phyloP scores from a whole-genome alignment of 2,888 invertebrate genomes.

The Vannuccia rotundouncinata region DNA sequence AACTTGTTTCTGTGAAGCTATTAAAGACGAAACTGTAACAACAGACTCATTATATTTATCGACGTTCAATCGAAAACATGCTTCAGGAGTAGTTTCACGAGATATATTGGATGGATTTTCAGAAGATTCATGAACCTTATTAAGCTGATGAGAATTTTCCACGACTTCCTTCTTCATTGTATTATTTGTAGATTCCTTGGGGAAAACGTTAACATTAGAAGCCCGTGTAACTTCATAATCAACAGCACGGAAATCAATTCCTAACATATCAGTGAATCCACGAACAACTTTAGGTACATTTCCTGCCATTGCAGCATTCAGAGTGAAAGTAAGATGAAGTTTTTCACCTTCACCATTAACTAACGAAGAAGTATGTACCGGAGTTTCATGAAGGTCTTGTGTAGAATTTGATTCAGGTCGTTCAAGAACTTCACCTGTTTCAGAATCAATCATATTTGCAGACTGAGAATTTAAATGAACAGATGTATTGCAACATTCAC shows the following conservation, averaged over 20 bases:
- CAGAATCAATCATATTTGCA: conserved; percentile 4
- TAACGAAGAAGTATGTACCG: background rate
- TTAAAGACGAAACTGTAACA: background rate
- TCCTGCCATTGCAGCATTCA: conserved; percentile 29
- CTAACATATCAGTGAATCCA: conserved; percentile 32
- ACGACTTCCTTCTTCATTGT: background rate
- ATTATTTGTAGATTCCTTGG: background rate
- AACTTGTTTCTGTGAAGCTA: background rate
- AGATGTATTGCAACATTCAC: no score
- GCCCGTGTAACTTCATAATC: conserved; percentile 29
- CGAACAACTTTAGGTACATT: conserved; percentile 27
- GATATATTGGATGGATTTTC: background rate
- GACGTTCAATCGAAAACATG: background rate
- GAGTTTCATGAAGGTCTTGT: background rate
- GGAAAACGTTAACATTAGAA: background rate
- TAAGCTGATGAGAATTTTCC: background rate
- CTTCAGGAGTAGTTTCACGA: background rate
- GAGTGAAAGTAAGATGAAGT: conserved; percentile 25
- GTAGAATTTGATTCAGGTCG: background rate
- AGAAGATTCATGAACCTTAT: background rate
- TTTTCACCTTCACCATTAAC: conserved; percentile 24
- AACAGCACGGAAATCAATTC: conserved; percentile 31
- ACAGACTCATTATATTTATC: background rate
- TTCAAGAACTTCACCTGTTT: conserved; percentile 8
- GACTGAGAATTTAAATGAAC: background rate